Evolutionary conservation across 92 coral and sea anemone species (phyloP), one percentile per base, ranked within the genome.

Genomic region (Porites divaricata): DNA sequence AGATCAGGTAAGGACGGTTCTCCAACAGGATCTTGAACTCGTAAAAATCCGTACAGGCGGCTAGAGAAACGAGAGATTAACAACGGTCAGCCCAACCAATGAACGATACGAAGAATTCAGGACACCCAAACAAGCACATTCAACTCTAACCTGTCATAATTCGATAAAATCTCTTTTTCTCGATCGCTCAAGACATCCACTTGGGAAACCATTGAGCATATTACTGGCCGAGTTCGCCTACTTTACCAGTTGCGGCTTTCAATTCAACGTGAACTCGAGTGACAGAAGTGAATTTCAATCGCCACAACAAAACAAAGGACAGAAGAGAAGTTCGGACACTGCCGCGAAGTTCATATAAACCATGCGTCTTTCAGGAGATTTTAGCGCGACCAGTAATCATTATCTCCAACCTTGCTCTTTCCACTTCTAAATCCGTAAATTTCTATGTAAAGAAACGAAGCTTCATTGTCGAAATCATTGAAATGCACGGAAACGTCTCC

Each of bases 121-220:
- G 69, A 24, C 24, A 87, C 69, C 63, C 63, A 22, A 65, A 81
- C 78, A 48, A 26, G 56, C 53, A 15, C 57, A 22, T 68, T 24
- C 80, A 58, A 62, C 75, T 50, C 87, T 76, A 84, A 97, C 99
- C 99, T 97, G 93, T 97, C 99, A 88, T 97, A 97, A 67, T 91
- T 92, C 81, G 98, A 90, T 82, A 97, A 91, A 79, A 97, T 79
- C 89, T 95, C 99, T 86, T 91, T 95, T 80, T 97, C 99, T 90
- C 98, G 99, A 85, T 97, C 99, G 94, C 95, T 97, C 93, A 97
- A 79, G 91, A 97, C 93, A 88, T 97, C 98, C 89, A 91, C 99
- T 87, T 97, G 97, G 88, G 98, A 94, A 92, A 94, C 98, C 98
- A 94, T 94, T 93, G 95, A 94, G 98, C 98, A 94, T 94, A 91